Percentiles rank a stretch among this genome's conserved stretches.
phyloP scores from a whole-genome alignment of 1,140 invertebrate genomes.

The Trichogramma pretiosum region DNA sequence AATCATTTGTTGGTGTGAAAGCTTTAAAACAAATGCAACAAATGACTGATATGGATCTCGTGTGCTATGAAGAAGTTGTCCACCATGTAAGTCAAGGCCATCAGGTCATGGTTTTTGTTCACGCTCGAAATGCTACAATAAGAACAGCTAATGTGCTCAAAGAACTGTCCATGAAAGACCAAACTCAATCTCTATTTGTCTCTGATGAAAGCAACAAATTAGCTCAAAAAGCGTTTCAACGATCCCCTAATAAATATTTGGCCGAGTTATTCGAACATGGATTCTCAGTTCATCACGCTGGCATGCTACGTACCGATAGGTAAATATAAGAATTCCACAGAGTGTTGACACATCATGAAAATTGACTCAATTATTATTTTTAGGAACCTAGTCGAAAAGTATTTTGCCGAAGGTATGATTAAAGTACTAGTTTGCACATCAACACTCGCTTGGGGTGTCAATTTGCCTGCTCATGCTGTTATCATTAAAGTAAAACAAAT shows the following conservation, averaged over 20 bases:
- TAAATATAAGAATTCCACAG: slow-evolving; percentile 37
- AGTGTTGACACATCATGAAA: not conserved
- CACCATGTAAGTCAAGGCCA: slow-evolving; percentile 82
- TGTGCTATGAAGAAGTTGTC: slow-evolving; percentile 89
- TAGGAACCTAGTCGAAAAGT: slow-evolving; percentile 77
- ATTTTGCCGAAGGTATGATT: slow-evolving; percentile 80
- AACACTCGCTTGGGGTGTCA: slow-evolving; percentile 98
- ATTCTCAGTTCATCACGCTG: slow-evolving; percentile 94
- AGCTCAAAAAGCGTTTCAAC: slow-evolving; percentile 55
- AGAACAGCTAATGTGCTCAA: slow-evolving; percentile 72
- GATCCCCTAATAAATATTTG: slow-evolving; percentile 67
- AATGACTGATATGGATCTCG: slow-evolving; percentile 78
- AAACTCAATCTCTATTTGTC: slow-evolving; percentile 60
- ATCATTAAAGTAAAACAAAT: slow-evolving; percentile 73
- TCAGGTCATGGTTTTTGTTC: slow-evolving; percentile 98
- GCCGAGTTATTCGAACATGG: slow-evolving; percentile 77
- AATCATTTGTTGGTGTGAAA: slow-evolving; percentile 90
- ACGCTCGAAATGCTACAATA: slow-evolving; percentile 91
- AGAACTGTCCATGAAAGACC: slow-evolving; percentile 67
- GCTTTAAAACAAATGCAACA: slow-evolving; percentile 65
- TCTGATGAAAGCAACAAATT: slow-evolving; percentile 54
- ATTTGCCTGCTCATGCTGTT: slow-evolving; percentile 95
- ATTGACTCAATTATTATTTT: slow-evolving; percentile 23
- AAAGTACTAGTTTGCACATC: slow-evolving; percentile 95
- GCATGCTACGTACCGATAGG: slow-evolving; percentile 79